Evolutionary conservation across 2,797 vertebrate species (phyloP), one percentile per base, ranked within the genome.

Genomic region (Helarctos malayanus): DNA sequence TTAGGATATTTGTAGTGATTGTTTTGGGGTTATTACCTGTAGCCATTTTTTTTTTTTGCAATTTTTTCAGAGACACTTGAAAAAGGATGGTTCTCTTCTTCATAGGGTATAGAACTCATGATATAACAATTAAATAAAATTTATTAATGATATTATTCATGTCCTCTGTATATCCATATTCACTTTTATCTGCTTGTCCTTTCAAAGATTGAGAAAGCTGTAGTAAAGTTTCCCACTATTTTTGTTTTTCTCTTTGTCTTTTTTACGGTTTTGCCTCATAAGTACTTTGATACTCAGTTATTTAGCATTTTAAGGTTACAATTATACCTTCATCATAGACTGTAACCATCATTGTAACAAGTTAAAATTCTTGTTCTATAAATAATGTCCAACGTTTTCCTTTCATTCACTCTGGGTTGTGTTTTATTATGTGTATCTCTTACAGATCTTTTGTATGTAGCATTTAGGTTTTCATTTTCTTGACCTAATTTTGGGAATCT

Each of bases 281-380:
- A 71, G 23, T 86, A 35, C 19, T 82, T 73, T 79, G 52, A n/a
- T 59, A 12, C 5, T 81, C 83, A 73, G 10, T 73, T 90, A 56
- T 78, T 82, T 25, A 81, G 4, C 29, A 47, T 71, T 56, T 41
- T 97, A 89, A 38, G 29, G 12, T 61, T 92, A 94, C 10, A n/a
- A 41, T 80, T 54, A 38, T 49, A 59, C n/a, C 18, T 61, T 76
- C 45, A 19, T 86, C 52, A 23, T 87, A 78, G 82, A n/a, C 65
- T 89, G 16, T 73, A 85, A 16, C 25, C 21, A 21, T 90, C 32
- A 71, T 79, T 87, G 32, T 54, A 86, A 52, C 19, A 76, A 89
- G 59, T 73, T 93, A 88, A 93, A 87, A 29, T 68, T 80, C 68
- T 92, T 61, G 2, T 29, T 83, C n/a, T 38, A 63, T 45, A 75